phyloP scores from a whole-genome alignment of 2,888 invertebrate genomes.

The Cepaea hortensis region DNA sequence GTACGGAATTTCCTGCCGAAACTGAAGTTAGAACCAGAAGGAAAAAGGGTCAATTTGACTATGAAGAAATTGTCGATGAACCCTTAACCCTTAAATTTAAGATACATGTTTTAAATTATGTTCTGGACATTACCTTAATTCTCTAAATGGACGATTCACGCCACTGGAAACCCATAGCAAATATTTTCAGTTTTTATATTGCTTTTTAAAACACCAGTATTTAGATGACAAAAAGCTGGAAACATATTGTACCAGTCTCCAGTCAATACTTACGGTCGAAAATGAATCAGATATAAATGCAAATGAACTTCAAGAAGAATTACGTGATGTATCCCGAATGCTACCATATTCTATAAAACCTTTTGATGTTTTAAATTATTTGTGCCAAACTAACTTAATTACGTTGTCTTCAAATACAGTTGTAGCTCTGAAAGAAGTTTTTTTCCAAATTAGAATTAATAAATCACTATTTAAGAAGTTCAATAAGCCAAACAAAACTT shows the following conservation, averaged over 20 bases:
- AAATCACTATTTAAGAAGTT: background rate
- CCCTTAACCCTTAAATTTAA: background rate
- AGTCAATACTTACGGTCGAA: background rate
- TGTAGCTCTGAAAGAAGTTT: too few species aligned
- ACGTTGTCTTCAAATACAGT: background rate
- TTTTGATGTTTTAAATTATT: background rate
- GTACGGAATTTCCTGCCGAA: too few species aligned
- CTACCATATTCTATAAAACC: background rate
- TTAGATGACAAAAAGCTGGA: too few species aligned
- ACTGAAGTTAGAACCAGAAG: too few species aligned
- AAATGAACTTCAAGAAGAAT: conserved; percentile 13
- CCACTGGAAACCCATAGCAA: background rate
- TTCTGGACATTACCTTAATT: background rate
- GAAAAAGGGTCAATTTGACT: too few species aligned
- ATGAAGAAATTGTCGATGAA: too few species aligned
- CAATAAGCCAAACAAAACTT: background rate
- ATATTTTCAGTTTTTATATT: background rate
- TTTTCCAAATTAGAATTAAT: background rate
- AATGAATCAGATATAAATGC: background rate
- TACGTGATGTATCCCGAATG: conserved; percentile 1
- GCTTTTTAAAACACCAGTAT: too few species aligned
- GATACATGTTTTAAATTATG: background rate
- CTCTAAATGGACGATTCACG: background rate
- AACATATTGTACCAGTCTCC: too few species aligned
- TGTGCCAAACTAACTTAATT: conserved; percentile 1